Conservation (phyloP, 1,140 invertebrate genomes). For the Apocrypta bakeri region DNA sequence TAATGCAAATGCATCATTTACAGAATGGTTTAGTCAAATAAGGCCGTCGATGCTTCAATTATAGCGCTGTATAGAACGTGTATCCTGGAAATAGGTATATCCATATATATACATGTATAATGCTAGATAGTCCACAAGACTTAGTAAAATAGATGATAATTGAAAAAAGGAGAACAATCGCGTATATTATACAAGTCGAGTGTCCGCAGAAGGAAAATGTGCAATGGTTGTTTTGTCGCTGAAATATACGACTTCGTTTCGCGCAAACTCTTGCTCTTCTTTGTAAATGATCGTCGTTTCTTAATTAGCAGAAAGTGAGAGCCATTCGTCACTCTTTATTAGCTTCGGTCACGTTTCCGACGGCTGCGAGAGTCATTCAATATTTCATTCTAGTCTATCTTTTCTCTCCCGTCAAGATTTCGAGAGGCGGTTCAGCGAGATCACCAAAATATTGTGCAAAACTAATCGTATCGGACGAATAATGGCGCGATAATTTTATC, state of each 20-base stretch:
- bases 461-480: no score
- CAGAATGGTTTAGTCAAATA: slow-evolving; percentile 49
- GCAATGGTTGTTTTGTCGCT: not conserved
- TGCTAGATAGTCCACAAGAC: not conserved
- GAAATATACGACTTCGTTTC: no score
- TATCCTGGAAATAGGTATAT: not conserved
- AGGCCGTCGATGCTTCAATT: slow-evolving; percentile 50
- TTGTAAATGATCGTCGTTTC: no score
- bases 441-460: no score
- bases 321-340: no score
- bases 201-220: slow-evolving; percentile 1
- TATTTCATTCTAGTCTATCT: no score
- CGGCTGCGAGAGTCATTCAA: no score
- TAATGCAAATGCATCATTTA: slow-evolving; percentile 52
- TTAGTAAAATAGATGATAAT: slow-evolving; percentile 23
- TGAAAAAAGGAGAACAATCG: slow-evolving; percentile 2
- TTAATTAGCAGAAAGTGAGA: no score
- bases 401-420: not conserved
- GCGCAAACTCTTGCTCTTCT: no score
- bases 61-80: not conserved
- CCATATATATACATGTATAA: not conserved
- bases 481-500: no score
- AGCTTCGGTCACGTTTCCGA: no score
- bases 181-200: not conserved
- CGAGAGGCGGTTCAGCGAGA: not conserved